These are phyloP conservation scores for Anolis apletophallus DNA, from an alignment of 2,797 vertebrate species.

Conservation along the genomic window DNA sequence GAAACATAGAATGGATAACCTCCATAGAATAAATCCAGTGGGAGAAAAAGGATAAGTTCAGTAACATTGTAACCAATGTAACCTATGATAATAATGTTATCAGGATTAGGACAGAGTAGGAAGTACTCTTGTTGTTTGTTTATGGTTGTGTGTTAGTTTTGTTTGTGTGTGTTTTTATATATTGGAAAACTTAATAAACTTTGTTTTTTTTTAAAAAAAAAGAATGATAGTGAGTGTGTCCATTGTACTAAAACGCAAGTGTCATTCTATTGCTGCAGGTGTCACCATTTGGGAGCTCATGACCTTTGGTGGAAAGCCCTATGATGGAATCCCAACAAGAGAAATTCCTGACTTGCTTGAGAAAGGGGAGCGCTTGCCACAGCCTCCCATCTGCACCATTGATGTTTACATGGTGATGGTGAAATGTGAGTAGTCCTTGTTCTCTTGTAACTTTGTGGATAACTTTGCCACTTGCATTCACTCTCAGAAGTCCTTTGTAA, in stretches of 20 bases:
- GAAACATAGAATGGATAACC: too few species aligned
- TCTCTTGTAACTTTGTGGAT: not conserved
- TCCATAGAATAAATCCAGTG: too few species aligned
- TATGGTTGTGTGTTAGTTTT: too few species aligned
- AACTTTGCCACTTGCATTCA: not conserved
- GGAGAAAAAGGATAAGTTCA: too few species aligned
- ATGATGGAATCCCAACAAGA: slow-evolving; percentile 93
- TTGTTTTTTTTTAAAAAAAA: too few species aligned
- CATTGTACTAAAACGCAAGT: not conserved
- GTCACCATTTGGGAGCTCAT: slow-evolving; percentile 99
- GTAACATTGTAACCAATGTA: too few species aligned
- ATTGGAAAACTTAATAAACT: too few species aligned
- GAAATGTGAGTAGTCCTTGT: slow-evolving; percentile 85
- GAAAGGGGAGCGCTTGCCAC: slow-evolving; percentile 95
- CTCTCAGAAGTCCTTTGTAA: not conserved
- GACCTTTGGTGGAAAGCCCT: slow-evolving; percentile 97
- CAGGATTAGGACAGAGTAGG: too few species aligned
- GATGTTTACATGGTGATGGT: slow-evolving; percentile 99
- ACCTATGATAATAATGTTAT: too few species aligned
- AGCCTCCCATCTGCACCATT: slow-evolving; percentile 97
- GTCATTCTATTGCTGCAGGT: slow-evolving; percentile 73
- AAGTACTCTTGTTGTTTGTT: too few species aligned
- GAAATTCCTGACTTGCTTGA: slow-evolving; percentile 97
- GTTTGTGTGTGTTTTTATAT: too few species aligned
- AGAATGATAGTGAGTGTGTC: not conserved